These are phyloP conservation scores for Leucophenga montana DNA, from an alignment of 2,888 invertebrate genomes.

Conservation along the genomic window DNA sequence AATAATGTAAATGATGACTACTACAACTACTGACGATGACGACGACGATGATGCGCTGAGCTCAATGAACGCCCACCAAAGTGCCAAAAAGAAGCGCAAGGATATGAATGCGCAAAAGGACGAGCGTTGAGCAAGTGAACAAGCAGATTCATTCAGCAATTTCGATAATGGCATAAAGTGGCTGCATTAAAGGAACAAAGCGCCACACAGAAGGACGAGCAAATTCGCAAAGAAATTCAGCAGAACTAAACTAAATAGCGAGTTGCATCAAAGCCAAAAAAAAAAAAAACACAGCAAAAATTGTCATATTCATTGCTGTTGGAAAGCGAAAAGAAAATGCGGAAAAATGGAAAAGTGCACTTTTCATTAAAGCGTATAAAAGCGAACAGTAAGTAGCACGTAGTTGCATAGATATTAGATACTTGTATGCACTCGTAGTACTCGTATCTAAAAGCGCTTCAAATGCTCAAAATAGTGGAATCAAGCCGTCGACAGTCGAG, in stretches of 20 bases:
- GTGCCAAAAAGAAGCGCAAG: not conserved
- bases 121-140: constrained; percentile 3
- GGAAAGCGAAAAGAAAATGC: not conserved
- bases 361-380: constrained; percentile 57
- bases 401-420: not conserved
- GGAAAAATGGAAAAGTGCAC: constrained; percentile 50
- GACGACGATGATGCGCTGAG: too few relatives aligned
- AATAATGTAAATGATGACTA: constrained; percentile 25
- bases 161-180: constrained; percentile 62
- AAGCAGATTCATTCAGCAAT: constrained; percentile 34
- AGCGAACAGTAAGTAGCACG: not conserved
- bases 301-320: not conserved
- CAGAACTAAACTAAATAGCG: not conserved
- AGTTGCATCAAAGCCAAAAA: not conserved
- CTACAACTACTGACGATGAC: not conserved
- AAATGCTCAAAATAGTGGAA: too few relatives aligned
- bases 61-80: not conserved
- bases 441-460: too few relatives aligned
- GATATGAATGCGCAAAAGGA: constrained; percentile 5
- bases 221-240: not conserved
- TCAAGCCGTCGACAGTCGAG: too few relatives aligned
- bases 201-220: not conserved
- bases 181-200: constrained; percentile 54
- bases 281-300: not conserved
- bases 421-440: not conserved